Percentiles rank a stretch among this genome's conserved stretches.
phyloP scores from a whole-genome alignment of 2,888 invertebrate species.

The Polylopha cassiicola region DNA sequence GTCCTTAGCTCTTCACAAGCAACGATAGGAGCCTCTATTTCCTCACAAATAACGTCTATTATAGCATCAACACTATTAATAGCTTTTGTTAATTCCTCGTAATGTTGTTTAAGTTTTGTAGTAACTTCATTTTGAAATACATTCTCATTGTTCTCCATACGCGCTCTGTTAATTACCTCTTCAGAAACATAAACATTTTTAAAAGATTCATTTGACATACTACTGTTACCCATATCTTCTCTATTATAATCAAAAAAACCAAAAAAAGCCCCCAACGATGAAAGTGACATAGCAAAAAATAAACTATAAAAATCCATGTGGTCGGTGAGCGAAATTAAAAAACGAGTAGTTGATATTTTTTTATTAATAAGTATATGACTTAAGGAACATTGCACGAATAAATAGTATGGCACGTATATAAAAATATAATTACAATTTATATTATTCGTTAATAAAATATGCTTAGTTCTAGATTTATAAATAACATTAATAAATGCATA shows the following conservation, averaged over 20 bases:
- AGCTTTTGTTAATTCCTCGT: constrained; percentile 27
- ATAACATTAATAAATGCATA: constrained; percentile 1
- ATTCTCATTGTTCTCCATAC: constrained; percentile 21
- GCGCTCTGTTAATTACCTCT: constrained; percentile 22
- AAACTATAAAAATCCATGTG: no score
- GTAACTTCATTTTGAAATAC: constrained; percentile 23
- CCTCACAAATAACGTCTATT: constrained; percentile 8
- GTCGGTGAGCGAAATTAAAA: constrained; percentile 1
- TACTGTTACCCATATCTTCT: constrained; percentile 17
- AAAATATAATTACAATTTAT: neutral
- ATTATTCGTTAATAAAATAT: neutral
- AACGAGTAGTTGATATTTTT: constrained; percentile 2
- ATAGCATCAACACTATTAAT: constrained; percentile 20
- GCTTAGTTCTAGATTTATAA: constrained; percentile 2
- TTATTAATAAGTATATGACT: neutral
- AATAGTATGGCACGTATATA: constrained; percentile 8
- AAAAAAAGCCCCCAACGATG: neutral
- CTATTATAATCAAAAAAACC: constrained; percentile 1
- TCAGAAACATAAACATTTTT: constrained; percentile 23
- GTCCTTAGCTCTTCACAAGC: constrained; percentile 25
- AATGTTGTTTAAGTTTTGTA: constrained; percentile 26
- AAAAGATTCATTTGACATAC: constrained; percentile 16
- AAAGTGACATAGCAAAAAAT: neutral
- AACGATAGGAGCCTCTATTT: neutral
- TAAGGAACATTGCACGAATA: constrained; percentile 11